Conservation (phyloP, 2,888 invertebrate genomes). For the Yponomeuta sedellus region DNA sequence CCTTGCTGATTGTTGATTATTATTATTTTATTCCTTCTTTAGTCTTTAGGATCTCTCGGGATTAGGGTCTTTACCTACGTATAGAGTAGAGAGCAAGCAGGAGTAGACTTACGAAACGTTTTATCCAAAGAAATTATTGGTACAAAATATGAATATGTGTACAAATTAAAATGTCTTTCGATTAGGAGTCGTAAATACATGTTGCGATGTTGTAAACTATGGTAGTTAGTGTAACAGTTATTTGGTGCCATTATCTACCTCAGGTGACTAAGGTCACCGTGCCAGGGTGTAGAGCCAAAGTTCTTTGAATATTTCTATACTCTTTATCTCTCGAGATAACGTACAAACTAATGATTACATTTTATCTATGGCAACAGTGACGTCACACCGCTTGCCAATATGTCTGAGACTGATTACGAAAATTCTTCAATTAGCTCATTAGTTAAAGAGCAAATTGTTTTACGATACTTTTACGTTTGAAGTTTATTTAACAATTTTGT, state of each 20-base stretch:
- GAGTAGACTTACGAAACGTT: constrained; percentile 33
- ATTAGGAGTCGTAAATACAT: constrained; percentile 62
- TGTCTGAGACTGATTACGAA: constrained; percentile 57
- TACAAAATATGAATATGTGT: constrained; percentile 67
- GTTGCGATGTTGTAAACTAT: constrained; percentile 67
- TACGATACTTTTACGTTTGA: neutral
- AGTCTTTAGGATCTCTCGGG: constrained; percentile 47
- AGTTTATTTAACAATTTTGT: neutral
- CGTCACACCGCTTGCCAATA: constrained; percentile 22
- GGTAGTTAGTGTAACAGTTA: constrained; percentile 61
- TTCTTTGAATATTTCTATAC: constrained; percentile 51
- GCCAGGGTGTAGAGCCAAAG: constrained; percentile 70
- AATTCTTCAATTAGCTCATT: constrained; percentile 2
- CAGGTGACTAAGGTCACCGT: constrained; percentile 41
- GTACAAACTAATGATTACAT: constrained; percentile 34
- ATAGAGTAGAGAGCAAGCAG: neutral
- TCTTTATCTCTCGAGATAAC: constrained; percentile 44
- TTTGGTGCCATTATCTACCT: constrained; percentile 69
- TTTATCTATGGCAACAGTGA: constrained; percentile 28
- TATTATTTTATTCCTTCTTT: constrained; percentile 67
- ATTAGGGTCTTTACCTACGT: constrained; percentile 35
- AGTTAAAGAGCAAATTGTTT: constrained; percentile 2
- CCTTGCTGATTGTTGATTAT: constrained; percentile 70
- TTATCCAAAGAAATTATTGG: constrained; percentile 75
- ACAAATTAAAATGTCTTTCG: constrained; percentile 63